These are phyloP conservation scores for Neodon shergylaensis DNA, from an alignment of 2,113 vertebrate species.

Conservation along the genomic window DNA sequence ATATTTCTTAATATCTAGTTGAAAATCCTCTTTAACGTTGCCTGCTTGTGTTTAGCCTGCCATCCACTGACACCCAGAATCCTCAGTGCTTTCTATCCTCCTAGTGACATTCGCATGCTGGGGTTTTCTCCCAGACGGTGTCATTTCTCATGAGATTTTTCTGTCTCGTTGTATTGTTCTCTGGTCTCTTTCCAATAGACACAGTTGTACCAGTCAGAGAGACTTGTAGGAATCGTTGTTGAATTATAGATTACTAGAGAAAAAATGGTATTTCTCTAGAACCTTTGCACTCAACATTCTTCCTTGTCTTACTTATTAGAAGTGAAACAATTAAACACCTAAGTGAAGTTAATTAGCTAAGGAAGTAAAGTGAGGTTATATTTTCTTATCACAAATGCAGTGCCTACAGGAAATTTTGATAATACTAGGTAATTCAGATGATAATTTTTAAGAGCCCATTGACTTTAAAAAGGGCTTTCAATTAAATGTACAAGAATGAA, in stretches of 20 bases:
- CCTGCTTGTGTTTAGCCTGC: not conserved
- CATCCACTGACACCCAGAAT: not conserved
- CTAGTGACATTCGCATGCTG: not conserved
- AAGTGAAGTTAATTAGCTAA: not conserved
- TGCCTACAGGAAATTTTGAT: constrained; percentile 28
- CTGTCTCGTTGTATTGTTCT: not conserved
- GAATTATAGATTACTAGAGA: not conserved
- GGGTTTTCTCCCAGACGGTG: not conserved
- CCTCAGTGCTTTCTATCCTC: not conserved
- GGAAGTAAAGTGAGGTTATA: not conserved
- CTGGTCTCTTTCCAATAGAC: not conserved
- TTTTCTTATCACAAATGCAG: not conserved
- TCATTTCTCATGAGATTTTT: not conserved
- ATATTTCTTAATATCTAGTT: not conserved
- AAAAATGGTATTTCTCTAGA: not conserved
- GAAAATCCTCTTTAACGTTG: not conserved
- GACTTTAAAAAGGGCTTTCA: constrained; percentile 4
- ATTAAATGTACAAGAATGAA: not conserved
- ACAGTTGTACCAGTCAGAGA: not conserved
- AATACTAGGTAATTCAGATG: not conserved
- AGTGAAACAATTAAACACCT: not conserved
- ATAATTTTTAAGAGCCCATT: not conserved
- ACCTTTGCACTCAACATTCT: not conserved
- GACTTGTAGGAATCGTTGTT: not conserved
- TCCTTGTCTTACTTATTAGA: not conserved